phyloP scores from a whole-genome alignment of 2,113 vertebrate species.

The Delphinapterus leucas region DNA sequence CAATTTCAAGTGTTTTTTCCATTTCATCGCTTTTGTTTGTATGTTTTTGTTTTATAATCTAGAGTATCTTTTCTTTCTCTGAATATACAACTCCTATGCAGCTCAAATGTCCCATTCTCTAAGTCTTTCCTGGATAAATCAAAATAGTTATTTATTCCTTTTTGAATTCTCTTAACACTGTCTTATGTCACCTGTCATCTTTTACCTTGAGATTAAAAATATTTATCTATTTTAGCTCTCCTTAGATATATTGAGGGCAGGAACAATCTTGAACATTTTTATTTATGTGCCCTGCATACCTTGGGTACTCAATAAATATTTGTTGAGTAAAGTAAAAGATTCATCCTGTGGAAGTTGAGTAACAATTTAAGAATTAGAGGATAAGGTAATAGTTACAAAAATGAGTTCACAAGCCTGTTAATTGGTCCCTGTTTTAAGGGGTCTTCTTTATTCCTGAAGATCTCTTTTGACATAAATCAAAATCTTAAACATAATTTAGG shows the following conservation, averaged over 20 bases:
- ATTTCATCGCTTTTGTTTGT: not conserved
- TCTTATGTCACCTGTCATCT: not conserved
- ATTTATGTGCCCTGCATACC: not conserved
- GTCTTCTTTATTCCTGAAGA: not conserved
- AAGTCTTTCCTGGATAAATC: not conserved
- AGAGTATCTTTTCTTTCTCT: constrained; percentile 24
- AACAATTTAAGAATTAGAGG: not conserved
- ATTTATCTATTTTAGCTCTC: not conserved
- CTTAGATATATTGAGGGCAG: not conserved
- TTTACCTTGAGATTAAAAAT: not conserved
- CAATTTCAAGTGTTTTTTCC: not conserved
- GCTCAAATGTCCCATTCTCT: not conserved
- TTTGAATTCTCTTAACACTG: not conserved
- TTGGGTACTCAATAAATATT: not conserved
- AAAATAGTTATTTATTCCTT: not conserved
- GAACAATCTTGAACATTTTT: not conserved
- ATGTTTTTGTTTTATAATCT: not conserved
- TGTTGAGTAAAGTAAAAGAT: not conserved
- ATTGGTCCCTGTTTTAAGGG: not conserved
- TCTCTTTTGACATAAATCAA: not conserved
- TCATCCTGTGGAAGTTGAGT: not conserved
- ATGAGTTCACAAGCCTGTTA: not conserved
- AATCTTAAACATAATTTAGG: not conserved
- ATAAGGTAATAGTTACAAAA: not conserved
- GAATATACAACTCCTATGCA: not conserved